phyloP scores from a whole-genome alignment of 2,113 vertebrate genomes.

The Axis porcinus region DNA sequence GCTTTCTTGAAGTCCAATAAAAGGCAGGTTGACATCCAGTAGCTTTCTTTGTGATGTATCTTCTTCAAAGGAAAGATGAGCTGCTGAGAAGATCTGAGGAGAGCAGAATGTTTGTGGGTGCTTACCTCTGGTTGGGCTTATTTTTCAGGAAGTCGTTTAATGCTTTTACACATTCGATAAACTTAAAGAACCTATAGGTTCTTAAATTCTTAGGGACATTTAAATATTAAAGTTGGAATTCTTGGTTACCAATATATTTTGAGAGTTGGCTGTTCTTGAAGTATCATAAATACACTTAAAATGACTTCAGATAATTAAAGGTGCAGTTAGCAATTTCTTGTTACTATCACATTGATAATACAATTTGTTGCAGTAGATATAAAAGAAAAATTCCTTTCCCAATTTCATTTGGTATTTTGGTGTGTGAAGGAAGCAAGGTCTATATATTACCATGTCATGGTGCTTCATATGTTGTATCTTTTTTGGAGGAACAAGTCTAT shows the following conservation, averaged over 20 bases:
- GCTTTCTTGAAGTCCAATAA: background rate
- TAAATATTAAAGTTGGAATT: constrained; percentile 16
- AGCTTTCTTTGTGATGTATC: background rate
- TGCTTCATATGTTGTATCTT: background rate
- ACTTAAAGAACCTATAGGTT: background rate
- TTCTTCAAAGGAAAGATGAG: background rate
- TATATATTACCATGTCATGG: background rate
- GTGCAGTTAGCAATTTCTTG: background rate
- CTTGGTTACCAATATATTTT: background rate
- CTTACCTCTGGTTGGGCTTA: background rate
- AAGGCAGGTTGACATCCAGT: background rate
- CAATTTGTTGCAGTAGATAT: background rate
- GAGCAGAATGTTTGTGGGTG: background rate
- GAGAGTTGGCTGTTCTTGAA: background rate
- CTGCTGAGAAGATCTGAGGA: background rate
- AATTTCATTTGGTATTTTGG: background rate
- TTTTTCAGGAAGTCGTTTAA: background rate
- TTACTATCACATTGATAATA: background rate
- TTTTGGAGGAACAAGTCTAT: background rate
- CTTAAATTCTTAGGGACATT: background rate
- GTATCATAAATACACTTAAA: background rate
- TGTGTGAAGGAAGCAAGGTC: background rate
- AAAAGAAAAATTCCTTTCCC: background rate
- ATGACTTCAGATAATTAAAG: background rate
- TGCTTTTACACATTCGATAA: background rate